Base-by-base conservation (phyloP, 1,140 invertebrate genomes). In the Euglossa dilemma region DNA sequence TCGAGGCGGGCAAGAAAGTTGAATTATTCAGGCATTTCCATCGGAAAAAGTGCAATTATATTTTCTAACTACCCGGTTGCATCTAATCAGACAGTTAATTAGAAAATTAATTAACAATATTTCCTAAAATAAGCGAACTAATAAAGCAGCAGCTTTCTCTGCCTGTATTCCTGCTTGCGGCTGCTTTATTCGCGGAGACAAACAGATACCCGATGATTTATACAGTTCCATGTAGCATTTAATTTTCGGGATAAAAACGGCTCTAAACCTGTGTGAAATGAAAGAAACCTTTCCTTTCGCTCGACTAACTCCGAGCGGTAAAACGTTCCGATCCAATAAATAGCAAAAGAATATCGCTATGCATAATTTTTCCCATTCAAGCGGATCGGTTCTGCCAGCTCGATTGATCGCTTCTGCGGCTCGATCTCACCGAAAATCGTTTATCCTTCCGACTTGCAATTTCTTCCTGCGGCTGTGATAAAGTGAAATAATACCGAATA, bases 281-380 rank as follows among this genome's bases (percentile, higher is more conserved):
- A 74, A 74, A 59, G 70, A 73, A 45, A 45, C 36, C 18, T 43
- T 74, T 74, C 70, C 57, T 64, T 74, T 75, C 63, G 72, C 85
- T 83, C 61, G 85, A 83, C 64, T 66, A 57, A 67, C 63, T 59
- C 45, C 66, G n/a, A 64, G 59, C 73, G 78, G 47, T 85, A 25
- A 67, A 87, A 64, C 76, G 85, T 87, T 82, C 79, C 84, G 79
- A 87, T 87, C 78, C 85, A 82, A 85, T 87, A 87, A 87, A 82
- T 77, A 69, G 75, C 59, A 61, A 85, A 73, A 74, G 66, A 75
- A 67, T n/a, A 67, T 54, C 45, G 57, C 83, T n/a, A 6, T 75
- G 54, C 72, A 80, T 85, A 81, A 85, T 85, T 80, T 76, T n/a
- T 78, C 36, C 70, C 61, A 52, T 43, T 86, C 76, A 70, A 63